Base-by-base conservation (phyloP, 2,797 vertebrate genomes). In the Esox masquinongy region DNA sequence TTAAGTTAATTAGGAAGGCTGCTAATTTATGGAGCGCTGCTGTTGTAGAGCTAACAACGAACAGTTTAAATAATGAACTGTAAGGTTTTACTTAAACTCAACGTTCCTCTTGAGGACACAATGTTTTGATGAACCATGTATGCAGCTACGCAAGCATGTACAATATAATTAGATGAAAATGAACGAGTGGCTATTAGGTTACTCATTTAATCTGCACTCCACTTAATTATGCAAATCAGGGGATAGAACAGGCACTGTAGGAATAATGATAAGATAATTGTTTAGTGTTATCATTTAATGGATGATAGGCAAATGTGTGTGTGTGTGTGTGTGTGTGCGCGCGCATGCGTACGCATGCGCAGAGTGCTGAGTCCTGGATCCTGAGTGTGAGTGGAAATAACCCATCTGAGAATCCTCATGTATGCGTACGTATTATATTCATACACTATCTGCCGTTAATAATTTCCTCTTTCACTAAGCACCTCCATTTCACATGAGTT, bases 181-280 rank as follows among this genome's bases (percentile, higher is more conserved):
- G 29, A 72, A 72, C n/a, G 17, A 34, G 51, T 59, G 51, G 51
- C 51, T 59, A 22, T 72, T 56, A 72, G 70, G 51, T 34, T 34
- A 7, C 69, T 22, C 17, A 36, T 72, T 59, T 72, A 70, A 31
- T 49, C 68, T 49, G 47, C 50, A 50, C 70, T 56, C 70, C 12
- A 31, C 26, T 31, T 71, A 71, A 56, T 71, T 56, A 71, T 56
- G 70, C 29, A 72, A 59, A 72, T 72, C 19, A 72, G 70, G 17
- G 31, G 68, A 70, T 47, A 24, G 68, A 31, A 47, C 68, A 56
- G 50, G 31, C 50, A 59, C 70, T 19, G 49, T 19, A 56, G 70
- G 50, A 72, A 72, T 59, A 36, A 72, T 39, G 70, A 72, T 72
- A 22, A n/a, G 70, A 56, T 19, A 36, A 59, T n/a, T 59, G 50